Evolutionary conservation across 1,140 invertebrate genomes (phyloP), one percentile per base, ranked within the genome.

Genomic region (Zophobas morio): DNA sequence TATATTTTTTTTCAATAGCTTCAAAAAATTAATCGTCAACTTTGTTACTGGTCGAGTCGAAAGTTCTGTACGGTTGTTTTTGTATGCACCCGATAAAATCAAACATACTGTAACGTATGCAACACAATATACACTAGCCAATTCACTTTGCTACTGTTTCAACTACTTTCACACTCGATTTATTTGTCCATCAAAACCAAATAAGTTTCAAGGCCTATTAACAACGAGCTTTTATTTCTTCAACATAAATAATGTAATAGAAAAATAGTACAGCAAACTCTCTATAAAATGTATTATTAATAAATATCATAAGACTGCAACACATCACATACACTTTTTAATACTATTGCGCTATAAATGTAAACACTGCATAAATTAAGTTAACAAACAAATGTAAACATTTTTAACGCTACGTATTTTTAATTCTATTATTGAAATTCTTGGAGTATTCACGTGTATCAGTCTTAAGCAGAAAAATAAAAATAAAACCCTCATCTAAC

Each of bases 401-500:
- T 46, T 46, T 46, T 46, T 46, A 46, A 46, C 42, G 3, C 3
- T 46, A 51, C 4, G 20, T 6, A 33, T 56, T 33, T 56, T 20
- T 56, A 56, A 56, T 46, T 46, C 42, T 4, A 8, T 20, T 20
- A 20, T 20, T 20, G 20, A 57, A 57, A 57, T 57, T 57, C 20
- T 57, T 4, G 54, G 6, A 20, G 20, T 33, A 57, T 6, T 57
- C 6, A 35, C 8, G 32, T 34, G 6, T 33, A 57, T 57, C 54
- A 57, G 54, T 57, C 54, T 57, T 57, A 57, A 57, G 6, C 8
- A 8, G 42, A 46, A 46, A 8, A 3, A 4, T 46, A 46, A 46
- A 46, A 46, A 46, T 46, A 8, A 46, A 60, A 74, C 35, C 77
- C 84, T 70, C 85, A 85, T 70, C 87, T 87, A n/a, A 95, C 84